phyloP scores from a whole-genome alignment of 2,113 vertebrate genomes.

The Cyanoramphus novaezelandiae region DNA sequence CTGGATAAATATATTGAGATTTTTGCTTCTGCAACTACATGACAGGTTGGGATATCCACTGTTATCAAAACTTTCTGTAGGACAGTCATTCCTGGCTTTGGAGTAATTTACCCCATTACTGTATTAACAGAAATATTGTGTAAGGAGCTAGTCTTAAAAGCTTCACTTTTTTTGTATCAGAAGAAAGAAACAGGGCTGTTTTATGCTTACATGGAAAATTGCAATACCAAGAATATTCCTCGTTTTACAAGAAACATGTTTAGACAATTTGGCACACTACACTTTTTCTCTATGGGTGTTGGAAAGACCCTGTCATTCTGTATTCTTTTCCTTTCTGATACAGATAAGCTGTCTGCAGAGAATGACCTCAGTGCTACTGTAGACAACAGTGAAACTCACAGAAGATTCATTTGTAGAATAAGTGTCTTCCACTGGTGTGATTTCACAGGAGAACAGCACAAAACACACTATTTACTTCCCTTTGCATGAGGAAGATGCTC shows the following conservation, averaged over 20 bases:
- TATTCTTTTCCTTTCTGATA: not conserved
- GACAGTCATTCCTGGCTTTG: not conserved
- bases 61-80: not conserved
- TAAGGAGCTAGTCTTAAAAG: not conserved
- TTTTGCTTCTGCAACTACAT: not conserved
- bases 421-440: not conserved
- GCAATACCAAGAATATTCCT: not conserved
- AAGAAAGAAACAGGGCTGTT: not conserved
- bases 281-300: not conserved
- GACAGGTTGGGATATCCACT: not conserved
- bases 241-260: not conserved
- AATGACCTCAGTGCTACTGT: not conserved
- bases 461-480: not conserved
- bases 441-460: not conserved
- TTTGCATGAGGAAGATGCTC: not conserved
- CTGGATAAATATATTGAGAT: not conserved
- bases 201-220: not conserved
- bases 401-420: constrained; percentile 5
- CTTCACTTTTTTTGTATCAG: not conserved
- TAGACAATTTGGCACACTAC: not conserved
- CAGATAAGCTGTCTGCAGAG: not conserved
- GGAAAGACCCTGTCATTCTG: not conserved
- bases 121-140: not conserved
- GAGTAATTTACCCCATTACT: not conserved
- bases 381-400: constrained; percentile 16